Base-by-base conservation (phyloP, 1,140 invertebrate genomes). In the Cyclargus thomasi region DNA sequence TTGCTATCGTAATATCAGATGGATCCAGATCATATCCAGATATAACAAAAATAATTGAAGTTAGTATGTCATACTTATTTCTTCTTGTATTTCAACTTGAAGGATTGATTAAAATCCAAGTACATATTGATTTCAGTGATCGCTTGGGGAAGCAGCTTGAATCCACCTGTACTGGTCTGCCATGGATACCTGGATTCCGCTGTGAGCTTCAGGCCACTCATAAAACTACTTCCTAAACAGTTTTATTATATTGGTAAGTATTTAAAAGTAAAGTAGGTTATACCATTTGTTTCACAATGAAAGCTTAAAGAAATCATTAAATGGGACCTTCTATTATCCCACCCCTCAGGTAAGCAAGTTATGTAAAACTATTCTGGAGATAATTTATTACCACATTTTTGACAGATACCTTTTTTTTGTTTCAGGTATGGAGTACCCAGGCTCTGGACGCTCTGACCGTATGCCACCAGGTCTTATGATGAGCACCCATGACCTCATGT, bases 151-250 rank as follows among this genome's bases (percentile, higher is more conserved):
- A 76, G 92, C 67, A 73, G 85, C 71, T 75, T 74, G 22, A 83
- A 91, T 57, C 77, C 84, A 6, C 91, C 88, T 0, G 88, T 95
- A 3, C 74, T 96, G 11, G 79, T 92, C 7, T 86, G 94, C 22
- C 95, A 96, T 78, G 95, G 95, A 0, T 70, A 79, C 17, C 74
- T 91, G 67, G 94, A 95, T 75, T 95, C 95, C 74, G 92, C 93
- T 21, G 93, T 92, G 8, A 86, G 92, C n/a, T 96, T 95, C 81
- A 91, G 94, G 67, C 90, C 90, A 20, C 85, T 96, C 4, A 90
- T 95, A 47, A 84, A 91, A 18, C 70, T 92, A 16, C 82, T 96
- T 55, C 93, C 93, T 2, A 73, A 81, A 57, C 75, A 86, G 2
- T 93, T 91, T 74, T 94, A 93, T 71, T 94, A 93, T 69, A 91